Percentiles rank a stretch among this genome's conserved stretches.
Evolutionary conservation across 2,888 invertebrate genomes (phyloP).

Genomic region (Perizoma affinitatum): DNA sequence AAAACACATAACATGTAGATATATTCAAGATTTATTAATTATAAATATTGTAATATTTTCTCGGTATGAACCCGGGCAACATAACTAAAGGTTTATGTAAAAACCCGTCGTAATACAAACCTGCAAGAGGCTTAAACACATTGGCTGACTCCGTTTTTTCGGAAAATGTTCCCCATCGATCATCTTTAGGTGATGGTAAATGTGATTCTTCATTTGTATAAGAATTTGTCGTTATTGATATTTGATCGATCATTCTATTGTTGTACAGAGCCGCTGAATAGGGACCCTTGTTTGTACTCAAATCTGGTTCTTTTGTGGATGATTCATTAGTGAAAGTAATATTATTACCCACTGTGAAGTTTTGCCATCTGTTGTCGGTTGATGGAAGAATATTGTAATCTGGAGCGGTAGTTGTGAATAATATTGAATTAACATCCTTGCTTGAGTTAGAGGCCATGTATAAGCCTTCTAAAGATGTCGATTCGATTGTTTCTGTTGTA

Average conservation of each 20-base stretch:
- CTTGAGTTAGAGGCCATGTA: constrained; percentile 29
- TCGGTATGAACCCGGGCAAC: constrained; percentile 56
- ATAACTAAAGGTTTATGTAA: constrained; percentile 64
- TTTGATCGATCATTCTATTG: constrained; percentile 60
- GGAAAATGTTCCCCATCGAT: constrained; percentile 65
- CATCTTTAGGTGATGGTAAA: constrained; percentile 54
- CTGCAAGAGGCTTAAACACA: constrained; percentile 72
- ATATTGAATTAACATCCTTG: constrained; percentile 21
- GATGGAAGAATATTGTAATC: constrained; percentile 34
- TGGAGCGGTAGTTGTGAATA: constrained; percentile 31
- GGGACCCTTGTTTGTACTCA: constrained; percentile 43
- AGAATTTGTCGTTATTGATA: constrained; percentile 68
- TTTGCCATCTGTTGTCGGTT: constrained; percentile 44
- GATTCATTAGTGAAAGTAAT: constrained; percentile 25
- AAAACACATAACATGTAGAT: constrained; percentile 28
- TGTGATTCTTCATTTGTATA: constrained; percentile 57
- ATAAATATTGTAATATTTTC: constrained; percentile 44
- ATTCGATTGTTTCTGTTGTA: constrained; percentile 14
- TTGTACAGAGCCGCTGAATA: constrained; percentile 59
- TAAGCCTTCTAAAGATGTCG: constrained; percentile 16
- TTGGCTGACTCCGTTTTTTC: constrained; percentile 33
- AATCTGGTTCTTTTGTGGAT: constrained; percentile 36
- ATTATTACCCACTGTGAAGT: constrained; percentile 45
- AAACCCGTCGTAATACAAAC: constrained; percentile 77
- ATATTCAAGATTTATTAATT: constrained; percentile 30